A percentile compares a stretch with the other conserved stretches of the same genome.
phyloP scores from a whole-genome alignment of 2,888 invertebrate species.

The Trachelus troglodyta region DNA sequence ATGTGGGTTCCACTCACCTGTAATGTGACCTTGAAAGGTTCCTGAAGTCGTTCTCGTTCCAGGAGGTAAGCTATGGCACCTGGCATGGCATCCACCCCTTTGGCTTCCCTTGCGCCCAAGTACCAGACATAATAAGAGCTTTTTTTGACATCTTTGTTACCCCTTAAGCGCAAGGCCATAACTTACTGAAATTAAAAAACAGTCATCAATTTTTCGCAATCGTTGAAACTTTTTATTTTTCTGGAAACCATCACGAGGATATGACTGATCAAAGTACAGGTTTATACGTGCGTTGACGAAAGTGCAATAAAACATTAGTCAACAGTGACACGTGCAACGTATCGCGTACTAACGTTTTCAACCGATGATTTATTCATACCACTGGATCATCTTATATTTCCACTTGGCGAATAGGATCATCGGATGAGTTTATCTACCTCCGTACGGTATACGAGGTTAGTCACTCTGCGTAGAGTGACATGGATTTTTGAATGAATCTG shows the following conservation, averaged over 20 bases:
- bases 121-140: conserved; percentile 94
- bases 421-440: neutral
- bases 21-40: conserved; percentile 90
- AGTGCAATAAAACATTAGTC: neutral
- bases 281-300: neutral
- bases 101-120: conserved; percentile 94
- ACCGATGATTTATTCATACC: neutral
- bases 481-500: neutral
- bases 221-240: neutral
- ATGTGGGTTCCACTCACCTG: conserved; percentile 70
- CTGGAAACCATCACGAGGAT: neutral
- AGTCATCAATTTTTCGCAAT: neutral
- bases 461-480: neutral
- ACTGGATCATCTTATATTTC: neutral
- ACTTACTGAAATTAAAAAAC: conserved; percentile 56
- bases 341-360: neutral
- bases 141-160: conserved; percentile 85
- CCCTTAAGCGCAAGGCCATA: conserved; percentile 82
- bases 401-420: neutral
- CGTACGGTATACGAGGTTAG: neutral
- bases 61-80: conserved; percentile 88
- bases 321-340: neutral
- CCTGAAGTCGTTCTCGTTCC: conserved; percentile 85
- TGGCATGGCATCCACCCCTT: conserved; percentile 87
- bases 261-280: neutral